Evolutionary conservation across 1,140 invertebrate genomes (phyloP), one percentile per base, ranked within the genome.

Genomic region (Platorchestia sp.): DNA sequence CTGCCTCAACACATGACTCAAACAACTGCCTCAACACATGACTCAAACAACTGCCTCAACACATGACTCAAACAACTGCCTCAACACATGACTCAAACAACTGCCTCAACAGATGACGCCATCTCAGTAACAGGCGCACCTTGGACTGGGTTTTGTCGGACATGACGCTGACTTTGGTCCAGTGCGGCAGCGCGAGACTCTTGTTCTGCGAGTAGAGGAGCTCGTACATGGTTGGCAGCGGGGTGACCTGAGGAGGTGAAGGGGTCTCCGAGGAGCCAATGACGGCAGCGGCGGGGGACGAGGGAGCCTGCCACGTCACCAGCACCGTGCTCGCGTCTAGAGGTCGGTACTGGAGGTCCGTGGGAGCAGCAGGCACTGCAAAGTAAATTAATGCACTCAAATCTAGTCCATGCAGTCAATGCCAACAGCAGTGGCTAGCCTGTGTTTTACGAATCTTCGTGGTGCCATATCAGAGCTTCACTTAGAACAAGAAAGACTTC

Each of bases 291-390:
- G 45, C 47, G 6, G 91, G 45, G 40, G 91, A 47, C 40, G 91
- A 45, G 40, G 91, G 91, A 43, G 59, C 97, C 90, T 97, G 97
- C 98, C 98, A 98, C 36, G 97, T 97, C 0, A 98, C 96, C 45
- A 97, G 97, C 89, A 97, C 97, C 41, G 97, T 97, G 41, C 97
- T 97, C 75, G 97, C 96, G 96, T 98, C 97, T 36, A 97, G 96
- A 44, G 97, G 96, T 95, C 97, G 97, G 97, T 97, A 97, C 89
- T 97, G 97, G n/a, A 98, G 97, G 51, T 97, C 97, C 95, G 97
- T 96, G 19, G 98, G 97, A 95, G 97, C 97, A 22, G 97, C 97
- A 95, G 97, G 97, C 96, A 97, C 97, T 97, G 51, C 36, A 97
- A 97, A 95, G 95, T 51, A 86, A 95, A 95, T 10, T 42, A 51